Evolutionary conservation across 2,113 vertebrate genomes (phyloP), one percentile per base, ranked within the genome.

Genomic region (Meleagris gallopavo): DNA sequence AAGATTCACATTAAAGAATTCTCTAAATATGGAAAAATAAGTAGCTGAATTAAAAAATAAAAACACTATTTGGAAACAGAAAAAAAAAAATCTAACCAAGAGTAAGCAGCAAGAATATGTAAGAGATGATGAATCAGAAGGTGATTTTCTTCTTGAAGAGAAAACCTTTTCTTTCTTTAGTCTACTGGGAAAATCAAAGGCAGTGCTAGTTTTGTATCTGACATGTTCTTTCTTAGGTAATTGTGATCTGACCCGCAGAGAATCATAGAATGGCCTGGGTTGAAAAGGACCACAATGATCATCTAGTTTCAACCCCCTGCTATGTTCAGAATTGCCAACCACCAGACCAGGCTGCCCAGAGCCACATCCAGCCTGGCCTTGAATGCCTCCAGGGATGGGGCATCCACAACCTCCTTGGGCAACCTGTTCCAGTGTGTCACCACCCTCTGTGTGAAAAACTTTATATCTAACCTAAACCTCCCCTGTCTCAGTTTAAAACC

Each of bases 151-250:
- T 86, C 46, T 74, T 77, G 65, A 92, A 71, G 60, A 93, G 87
- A 90, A 50, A 93, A 77, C 6, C 5, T 94, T 83, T 93, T 77
- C 11, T 77, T 83, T 83, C 65, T 69, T 72, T 79, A 10, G 71
- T 85, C 75, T 94, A 74, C 60, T 78, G 38, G 34, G 64, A 80
- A 89, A 89, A 74, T 86, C 62, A 95, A 95, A 94, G 38, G 41
- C 69, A 85, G 50, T 82, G 62, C 27, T 66, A 93, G 74, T 41
- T 89, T 89, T 85, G n/a, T 79, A 43, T 74, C 30, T 88, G 79
- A 86, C 41, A 40, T 48, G 55, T 61, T 83, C 67, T 88, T 41
- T 88, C 94, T 67, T 15, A 64, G n/a, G 34, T 85, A 77, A 88
- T 43, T 88, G 30, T 48, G 22, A 64, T 77, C 38, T 77, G 82